These are phyloP conservation scores for Saguinus imperator DNA, from an alignment of 2,113 vertebrate genomes.

Conservation along the genomic window DNA sequence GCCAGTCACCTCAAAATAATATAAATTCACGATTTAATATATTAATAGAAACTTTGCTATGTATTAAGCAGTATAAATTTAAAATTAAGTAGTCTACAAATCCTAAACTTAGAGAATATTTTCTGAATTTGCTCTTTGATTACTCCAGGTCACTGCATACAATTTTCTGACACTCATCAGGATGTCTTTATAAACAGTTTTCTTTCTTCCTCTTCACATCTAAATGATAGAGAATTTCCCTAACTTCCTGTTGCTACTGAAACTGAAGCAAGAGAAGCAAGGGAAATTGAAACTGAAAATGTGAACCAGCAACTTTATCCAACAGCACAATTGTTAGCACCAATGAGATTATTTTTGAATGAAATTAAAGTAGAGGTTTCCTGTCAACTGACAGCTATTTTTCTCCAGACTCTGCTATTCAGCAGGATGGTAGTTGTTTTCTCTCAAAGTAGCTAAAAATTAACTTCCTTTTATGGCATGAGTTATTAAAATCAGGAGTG, in stretches of 20 bases:
- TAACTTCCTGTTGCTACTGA: not conserved
- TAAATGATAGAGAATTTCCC: not conserved
- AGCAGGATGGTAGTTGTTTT: not conserved
- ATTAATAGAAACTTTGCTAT: not conserved
- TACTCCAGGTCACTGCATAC: not conserved
- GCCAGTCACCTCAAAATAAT: not conserved
- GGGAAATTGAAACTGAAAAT: not conserved
- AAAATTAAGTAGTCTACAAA: not conserved
- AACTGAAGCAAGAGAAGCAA: not conserved
- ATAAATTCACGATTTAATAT: not conserved
- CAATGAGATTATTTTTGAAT: not conserved
- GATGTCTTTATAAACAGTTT: not conserved
- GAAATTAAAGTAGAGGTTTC: not conserved
- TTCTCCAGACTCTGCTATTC: not conserved
- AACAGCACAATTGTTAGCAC: not conserved
- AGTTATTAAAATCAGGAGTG: not conserved
- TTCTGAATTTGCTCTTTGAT: constrained; percentile 33
- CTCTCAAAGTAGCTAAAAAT: constrained; percentile 36
- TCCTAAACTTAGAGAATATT: not conserved
- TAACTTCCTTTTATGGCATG: not conserved
- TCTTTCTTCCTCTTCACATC: not conserved
- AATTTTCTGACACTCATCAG: constrained; percentile 12
- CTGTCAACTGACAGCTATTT: not conserved
- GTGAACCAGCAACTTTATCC: not conserved
- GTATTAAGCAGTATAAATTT: constrained; percentile 27